Evolutionary conservation across 2,797 vertebrate genomes (phyloP).

Genomic region (Argyrosomus regius): DNA sequence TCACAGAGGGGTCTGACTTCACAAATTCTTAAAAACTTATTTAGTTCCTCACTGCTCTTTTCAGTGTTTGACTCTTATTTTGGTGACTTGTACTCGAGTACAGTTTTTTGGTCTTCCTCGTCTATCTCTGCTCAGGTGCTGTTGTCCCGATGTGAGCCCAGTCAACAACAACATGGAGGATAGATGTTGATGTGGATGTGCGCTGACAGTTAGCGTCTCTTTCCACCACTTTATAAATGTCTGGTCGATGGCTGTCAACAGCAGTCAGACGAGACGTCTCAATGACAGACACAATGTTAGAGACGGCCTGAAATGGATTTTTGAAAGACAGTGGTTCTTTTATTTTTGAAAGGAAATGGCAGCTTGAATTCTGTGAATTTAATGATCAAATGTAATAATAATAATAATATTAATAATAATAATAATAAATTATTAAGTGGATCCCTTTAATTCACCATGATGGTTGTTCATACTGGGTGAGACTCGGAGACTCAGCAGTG

Average conservation of each 20-base stretch:
- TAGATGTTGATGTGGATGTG: background rate
- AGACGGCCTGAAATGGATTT: background rate
- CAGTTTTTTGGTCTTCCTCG: background rate
- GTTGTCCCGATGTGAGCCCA: background rate
- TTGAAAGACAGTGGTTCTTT: background rate
- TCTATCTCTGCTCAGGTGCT: background rate
- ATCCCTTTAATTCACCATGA: too few species aligned
- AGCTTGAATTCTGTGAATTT: background rate
- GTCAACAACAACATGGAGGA: constrained; percentile 3
- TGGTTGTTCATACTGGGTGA: too few species aligned
- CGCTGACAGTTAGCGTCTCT: constrained; percentile 4
- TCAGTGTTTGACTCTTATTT: background rate
- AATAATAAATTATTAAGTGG: background rate
- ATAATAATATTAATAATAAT: too few species aligned
- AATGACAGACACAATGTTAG: background rate
- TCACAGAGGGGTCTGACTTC: too few species aligned
- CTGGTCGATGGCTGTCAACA: constrained; percentile 4
- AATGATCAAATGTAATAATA: background rate
- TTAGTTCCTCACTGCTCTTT: too few species aligned
- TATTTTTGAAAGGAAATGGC: background rate
- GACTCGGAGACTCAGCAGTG: too few species aligned
- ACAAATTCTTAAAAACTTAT: too few species aligned
- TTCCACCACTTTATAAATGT: constrained; percentile 13
- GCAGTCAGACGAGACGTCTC: background rate
- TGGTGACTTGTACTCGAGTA: background rate